These are phyloP conservation scores for Hippopotamus amphibius DNA, from an alignment of 2,113 vertebrate species.

Conservation along the genomic window DNA sequence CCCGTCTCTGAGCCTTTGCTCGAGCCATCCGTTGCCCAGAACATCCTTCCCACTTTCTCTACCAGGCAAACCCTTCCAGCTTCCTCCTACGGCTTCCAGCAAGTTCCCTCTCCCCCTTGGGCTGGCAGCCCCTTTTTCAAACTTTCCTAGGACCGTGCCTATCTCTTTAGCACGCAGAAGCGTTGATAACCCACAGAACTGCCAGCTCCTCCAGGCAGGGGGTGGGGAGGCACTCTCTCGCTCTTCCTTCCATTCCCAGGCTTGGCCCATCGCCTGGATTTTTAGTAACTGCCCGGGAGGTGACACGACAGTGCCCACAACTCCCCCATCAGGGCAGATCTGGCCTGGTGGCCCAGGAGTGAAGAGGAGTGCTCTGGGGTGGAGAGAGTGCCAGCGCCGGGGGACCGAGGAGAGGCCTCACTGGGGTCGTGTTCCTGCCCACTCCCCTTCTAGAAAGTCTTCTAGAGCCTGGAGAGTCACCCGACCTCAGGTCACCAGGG, in stretches of 20 bases:
- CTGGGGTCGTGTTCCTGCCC: not conserved
- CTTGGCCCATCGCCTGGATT: slow-evolving; percentile 15
- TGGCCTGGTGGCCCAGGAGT: not conserved
- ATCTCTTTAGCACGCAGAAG: not conserved
- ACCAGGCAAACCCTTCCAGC: not conserved
- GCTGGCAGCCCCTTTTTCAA: slow-evolving; percentile 42
- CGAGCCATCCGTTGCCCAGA: not conserved
- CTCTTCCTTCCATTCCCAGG: not conserved
- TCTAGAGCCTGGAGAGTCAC: not conserved
- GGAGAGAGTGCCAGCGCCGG: not conserved
- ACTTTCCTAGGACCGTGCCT: slow-evolving; percentile 42
- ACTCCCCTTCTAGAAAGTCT: not conserved
- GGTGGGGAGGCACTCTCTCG: not conserved
- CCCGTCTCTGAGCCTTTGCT: not conserved
- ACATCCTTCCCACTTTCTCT: not conserved
- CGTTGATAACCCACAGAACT: not conserved
- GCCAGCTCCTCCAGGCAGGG: not conserved
- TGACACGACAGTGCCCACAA: not conserved
- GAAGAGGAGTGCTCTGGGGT: not conserved
- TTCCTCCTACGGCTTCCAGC: not conserved
- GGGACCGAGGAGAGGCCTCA: not conserved
- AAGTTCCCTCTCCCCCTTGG: not conserved
- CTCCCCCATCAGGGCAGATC: not conserved
- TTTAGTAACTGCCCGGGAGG: not conserved
- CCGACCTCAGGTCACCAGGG: not conserved